Evolutionary conservation across 2,888 invertebrate species (phyloP), one percentile per base, ranked within the genome.

Genomic region (Margaritifera margaritifera): DNA sequence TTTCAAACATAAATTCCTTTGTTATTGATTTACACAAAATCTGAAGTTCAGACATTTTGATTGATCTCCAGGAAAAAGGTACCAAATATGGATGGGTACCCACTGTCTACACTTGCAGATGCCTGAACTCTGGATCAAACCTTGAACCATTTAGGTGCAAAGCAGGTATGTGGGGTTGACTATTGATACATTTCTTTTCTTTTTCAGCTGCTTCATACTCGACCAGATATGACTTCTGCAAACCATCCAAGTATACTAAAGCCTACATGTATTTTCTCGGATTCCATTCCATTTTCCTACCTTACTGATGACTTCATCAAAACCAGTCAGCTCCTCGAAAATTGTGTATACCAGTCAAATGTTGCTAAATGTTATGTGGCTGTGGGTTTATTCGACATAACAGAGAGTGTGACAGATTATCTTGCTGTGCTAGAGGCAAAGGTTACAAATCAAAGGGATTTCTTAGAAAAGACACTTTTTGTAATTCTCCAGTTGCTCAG

Each of bases 261-360:
- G 53, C 84, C 84, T 4, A 80, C 79, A n/a, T 80, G 81, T 31
- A 80, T 84, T 22, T 86, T 86, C 71, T 82, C 81, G 18, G 84
- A 86, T 66, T 77, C 79, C 50, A 80, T 86, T 63, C 86, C 85
- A 6, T 81, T 81, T 69, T 79, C 80, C 31, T 85, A 81, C 72
- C 82, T 86, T 22, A 83, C 85, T 1, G 83, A 84, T 18, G 84
- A 83, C 64, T 85, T 86, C 71, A 83, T 86, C 64, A 81, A 84
- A 69, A 84, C 84, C 50, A 82, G 81, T 64, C 84, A 85, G 68
- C 80, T 86, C 24, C 67, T 83, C 6, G 80, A 83, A 73, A 83
- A 84, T 56, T 79, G 80, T 24, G 78, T 84, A 31, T 80, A 78
- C 62, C 80, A 82, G 68, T 74, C 82, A 19, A 80, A 79, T 65